Evolutionary conservation across 2,113 vertebrate species (phyloP).

Genomic region (Pelodiscus sinensis): DNA sequence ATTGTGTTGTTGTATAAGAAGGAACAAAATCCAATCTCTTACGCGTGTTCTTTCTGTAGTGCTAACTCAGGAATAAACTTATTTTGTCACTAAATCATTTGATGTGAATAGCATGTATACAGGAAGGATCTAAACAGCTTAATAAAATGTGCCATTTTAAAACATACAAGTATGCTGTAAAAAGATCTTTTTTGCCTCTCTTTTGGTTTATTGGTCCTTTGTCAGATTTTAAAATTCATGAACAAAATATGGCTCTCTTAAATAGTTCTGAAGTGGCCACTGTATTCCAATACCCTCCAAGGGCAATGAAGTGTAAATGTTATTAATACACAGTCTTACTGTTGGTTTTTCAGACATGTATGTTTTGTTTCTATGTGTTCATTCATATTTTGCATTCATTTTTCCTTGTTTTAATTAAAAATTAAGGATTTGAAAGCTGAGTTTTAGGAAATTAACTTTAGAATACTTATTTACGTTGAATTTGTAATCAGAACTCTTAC

Average conservation of each 20-base stretch:
- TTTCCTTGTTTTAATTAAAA: slow-evolving; percentile 8
- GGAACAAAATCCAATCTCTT: not conserved
- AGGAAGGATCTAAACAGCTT: not conserved
- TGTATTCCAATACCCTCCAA: not conserved
- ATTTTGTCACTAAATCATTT: not conserved
- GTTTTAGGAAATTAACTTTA: slow-evolving; percentile 12
- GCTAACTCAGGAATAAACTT: not conserved
- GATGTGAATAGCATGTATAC: not conserved
- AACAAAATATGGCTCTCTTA: not conserved
- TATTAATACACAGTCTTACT: not conserved
- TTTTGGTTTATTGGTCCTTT: not conserved
- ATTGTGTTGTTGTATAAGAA: not conserved
- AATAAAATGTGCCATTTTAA: not conserved
- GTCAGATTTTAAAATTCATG: not conserved
- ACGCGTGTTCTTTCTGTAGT: not conserved
- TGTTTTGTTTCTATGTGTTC: not conserved
- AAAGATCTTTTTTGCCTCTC: not conserved
- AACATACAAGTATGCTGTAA: not conserved
- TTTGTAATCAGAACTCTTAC: not conserved
- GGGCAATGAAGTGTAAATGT: not conserved
- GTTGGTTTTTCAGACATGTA: not conserved
- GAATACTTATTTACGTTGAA: not conserved
- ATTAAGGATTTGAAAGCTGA: not conserved
- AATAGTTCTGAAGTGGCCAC: not conserved
- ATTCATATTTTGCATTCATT: not conserved